A percentile compares a stretch with the other conserved stretches of the same genome.
These are phyloP conservation scores for Aphyosemion australe DNA, from an alignment of 2,113 vertebrate species.

Conservation along the genomic window DNA sequence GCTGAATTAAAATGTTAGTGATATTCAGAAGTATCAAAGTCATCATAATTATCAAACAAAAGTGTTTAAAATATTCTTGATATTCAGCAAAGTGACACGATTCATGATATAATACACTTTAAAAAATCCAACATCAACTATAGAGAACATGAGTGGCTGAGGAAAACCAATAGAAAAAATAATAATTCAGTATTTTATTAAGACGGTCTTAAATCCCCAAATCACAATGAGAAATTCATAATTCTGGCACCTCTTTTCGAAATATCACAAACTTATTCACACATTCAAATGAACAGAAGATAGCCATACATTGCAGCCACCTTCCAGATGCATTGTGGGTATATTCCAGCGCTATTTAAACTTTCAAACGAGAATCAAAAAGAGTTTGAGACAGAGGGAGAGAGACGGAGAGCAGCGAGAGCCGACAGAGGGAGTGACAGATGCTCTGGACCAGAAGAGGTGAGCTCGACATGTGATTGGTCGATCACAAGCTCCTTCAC, in stretches of 20 bases:
- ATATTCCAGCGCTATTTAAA: conserved; percentile 44
- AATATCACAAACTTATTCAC: conserved; percentile 5
- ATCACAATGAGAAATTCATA: too few relatives aligned
- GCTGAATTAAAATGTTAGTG: too few relatives aligned
- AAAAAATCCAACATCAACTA: too few relatives aligned
- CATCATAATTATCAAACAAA: too few relatives aligned
- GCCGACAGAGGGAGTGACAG: conserved; percentile 66
- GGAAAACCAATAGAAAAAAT: neutral
- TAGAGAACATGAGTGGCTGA: too few relatives aligned
- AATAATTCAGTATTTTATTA: neutral
- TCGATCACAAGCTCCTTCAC: conserved; percentile 48
- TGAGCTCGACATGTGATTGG: conserved; percentile 59
- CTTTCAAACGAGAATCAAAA: conserved; percentile 34
- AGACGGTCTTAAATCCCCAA: too few relatives aligned
- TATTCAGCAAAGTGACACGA: too few relatives aligned
- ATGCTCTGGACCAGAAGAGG: conserved; percentile 61
- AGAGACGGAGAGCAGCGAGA: conserved; percentile 16
- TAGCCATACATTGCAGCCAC: conserved; percentile 36
- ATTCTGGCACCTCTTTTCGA: neutral
- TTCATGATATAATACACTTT: too few relatives aligned
- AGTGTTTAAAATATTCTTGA: too few relatives aligned
- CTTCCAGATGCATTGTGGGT: conserved; percentile 51
- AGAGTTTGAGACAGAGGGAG: conserved; percentile 14
- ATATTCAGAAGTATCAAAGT: too few relatives aligned
- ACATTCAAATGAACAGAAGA: conserved; percentile 2